Evolutionary conservation across 2,888 invertebrate species (phyloP).

Genomic region (Xanthia icteritia): DNA sequence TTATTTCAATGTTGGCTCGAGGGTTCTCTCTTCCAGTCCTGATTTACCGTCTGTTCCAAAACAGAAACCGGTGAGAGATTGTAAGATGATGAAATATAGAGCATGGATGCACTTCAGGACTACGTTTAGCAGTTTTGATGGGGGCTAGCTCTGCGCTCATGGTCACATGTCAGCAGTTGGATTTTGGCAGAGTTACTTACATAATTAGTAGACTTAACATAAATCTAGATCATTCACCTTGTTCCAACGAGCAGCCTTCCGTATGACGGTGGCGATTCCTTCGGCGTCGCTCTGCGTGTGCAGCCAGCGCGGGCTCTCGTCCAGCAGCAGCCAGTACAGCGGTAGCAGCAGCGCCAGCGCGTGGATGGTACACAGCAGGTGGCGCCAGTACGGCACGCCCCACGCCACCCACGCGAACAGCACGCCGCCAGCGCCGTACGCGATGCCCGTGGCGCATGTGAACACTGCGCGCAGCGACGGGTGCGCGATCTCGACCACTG

Average conservation of each 20-base stretch:
- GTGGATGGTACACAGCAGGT: constrained; percentile 92
- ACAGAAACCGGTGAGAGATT: not conserved
- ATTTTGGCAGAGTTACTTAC: not conserved
- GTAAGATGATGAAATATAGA: not conserved
- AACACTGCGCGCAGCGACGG: constrained; percentile 83
- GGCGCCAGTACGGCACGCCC: constrained; percentile 92
- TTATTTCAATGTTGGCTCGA: not conserved
- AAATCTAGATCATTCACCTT: constrained; percentile 77
- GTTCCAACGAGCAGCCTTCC: constrained; percentile 92
- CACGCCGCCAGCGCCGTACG: constrained; percentile 90
- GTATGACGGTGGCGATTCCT: constrained; percentile 90
- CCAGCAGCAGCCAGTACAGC: constrained; percentile 92
- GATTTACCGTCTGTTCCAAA: too few species aligned
- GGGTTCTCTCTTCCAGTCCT: not conserved
- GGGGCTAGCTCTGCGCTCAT: not conserved
- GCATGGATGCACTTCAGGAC: not conserved
- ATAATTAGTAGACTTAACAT: too few species aligned
- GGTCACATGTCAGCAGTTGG: not conserved
- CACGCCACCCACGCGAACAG: constrained; percentile 80
- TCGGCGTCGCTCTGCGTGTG: constrained; percentile 90
- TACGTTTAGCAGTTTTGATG: not conserved
- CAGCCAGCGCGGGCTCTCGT: constrained; percentile 95
- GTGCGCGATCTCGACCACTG: constrained; percentile 84
- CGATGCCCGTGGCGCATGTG: constrained; percentile 84
- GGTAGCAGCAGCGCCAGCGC: constrained; percentile 92